These are phyloP conservation scores for Neogobius melanostomus DNA, from an alignment of 2,113 vertebrate genomes.

Conservation along the genomic window DNA sequence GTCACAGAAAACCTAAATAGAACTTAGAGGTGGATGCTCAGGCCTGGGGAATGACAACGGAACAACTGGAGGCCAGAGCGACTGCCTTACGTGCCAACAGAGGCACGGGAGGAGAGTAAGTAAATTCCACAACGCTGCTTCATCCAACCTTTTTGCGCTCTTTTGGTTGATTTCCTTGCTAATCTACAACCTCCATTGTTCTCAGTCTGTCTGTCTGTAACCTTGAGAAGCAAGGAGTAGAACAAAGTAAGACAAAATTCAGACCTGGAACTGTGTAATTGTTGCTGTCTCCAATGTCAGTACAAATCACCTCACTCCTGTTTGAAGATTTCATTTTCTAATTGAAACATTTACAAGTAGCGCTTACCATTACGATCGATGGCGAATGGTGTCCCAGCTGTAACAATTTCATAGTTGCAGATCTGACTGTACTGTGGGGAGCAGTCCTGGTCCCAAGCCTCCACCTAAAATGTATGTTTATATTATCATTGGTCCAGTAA, in stretches of 20 bases:
- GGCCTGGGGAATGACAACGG: no score
- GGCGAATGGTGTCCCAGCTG: constrained; percentile 89
- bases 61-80: no score
- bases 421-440: constrained; percentile 97
- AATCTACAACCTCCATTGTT: neutral
- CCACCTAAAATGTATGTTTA: constrained; percentile 74
- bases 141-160: no score
- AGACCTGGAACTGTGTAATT: neutral
- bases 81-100: no score
- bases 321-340: constrained; percentile 1
- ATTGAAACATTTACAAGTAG: constrained; percentile 4
- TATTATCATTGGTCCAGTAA: neutral
- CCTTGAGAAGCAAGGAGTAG: neutral
- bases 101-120: no score
- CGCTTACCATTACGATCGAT: constrained; percentile 95
- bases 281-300: neutral
- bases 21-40: no score
- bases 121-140: neutral
- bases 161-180: neutral
- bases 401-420: constrained; percentile 96
- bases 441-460: constrained; percentile 94
- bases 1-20: no score
- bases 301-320: constrained; percentile 9
- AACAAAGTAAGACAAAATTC: neutral
- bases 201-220: neutral